Base-by-base conservation (phyloP, 2,797 vertebrate species). In the Clarias laeviceps region DNA sequence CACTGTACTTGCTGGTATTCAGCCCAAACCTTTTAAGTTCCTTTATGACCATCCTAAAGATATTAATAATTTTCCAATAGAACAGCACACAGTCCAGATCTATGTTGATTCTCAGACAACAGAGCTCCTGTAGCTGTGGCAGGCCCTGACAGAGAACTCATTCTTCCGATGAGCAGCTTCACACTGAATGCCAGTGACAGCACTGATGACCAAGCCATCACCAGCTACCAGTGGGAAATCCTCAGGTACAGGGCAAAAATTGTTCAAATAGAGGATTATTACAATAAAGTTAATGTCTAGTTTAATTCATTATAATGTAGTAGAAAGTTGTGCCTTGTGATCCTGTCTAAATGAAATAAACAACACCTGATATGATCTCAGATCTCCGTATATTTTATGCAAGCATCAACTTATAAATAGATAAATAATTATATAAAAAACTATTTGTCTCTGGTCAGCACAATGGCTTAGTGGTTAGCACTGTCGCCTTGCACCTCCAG, bases 201-300 rank as follows among this genome's bases (percentile, higher is more conserved):
- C 93, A 95, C 89, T 0, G 97, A 96, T 9, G 96, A 96, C 91
- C 92, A 89, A 1, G 95, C 93, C 87, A 91, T 97, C 72, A 88
- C 93, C 86, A 94, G 94, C 88, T 97, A 94, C 91, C 95, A 86
- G 70, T 97, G 97, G 97, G 96, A 97, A 86, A 91, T 91, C n/a
- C 54, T 96, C 91, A 97, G 97, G 97, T 98, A 94, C 34, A 77
- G 4, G 1, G 29, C 11, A 24, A 32, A 24, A 76, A 29, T 17
- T 12, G 17, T 3, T 22, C 4, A 56, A 61, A 78, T 78, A 34
- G 11, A 24, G 57, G 4, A 61, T 11, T 37, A 15, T 57, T 32
- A 11, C 54, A 32, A 12, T 57, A 37, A 45, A n/a, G 15, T 20
- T 56, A 74, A 29, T 74, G 15, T 18, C 7, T 9, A 18, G 22